A percentile compares a stretch with the other conserved stretches of the same genome.
These are phyloP conservation scores for Chionoecetes opilio DNA, from an alignment of 1,140 invertebrate genomes.

Conservation along the genomic window DNA sequence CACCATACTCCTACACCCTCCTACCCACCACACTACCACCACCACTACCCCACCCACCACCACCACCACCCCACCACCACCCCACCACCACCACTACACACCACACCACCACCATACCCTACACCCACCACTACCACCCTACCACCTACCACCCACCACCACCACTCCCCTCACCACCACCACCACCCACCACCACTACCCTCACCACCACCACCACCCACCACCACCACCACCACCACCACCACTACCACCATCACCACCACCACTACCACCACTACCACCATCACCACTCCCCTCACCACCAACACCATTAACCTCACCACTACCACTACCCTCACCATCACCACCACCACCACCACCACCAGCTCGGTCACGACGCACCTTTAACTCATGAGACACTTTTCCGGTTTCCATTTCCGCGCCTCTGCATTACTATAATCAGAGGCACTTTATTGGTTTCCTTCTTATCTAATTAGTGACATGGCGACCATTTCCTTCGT, in stretches of 20 bases:
- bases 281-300: background rate
- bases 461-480: constrained; percentile 4
- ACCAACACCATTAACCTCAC: background rate
- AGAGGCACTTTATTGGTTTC: background rate
- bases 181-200: too few relatives aligned
- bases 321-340: background rate
- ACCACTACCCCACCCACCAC: too few relatives aligned
- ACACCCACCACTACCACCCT: too few relatives aligned
- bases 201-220: too few relatives aligned
- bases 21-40: too few relatives aligned
- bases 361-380: background rate
- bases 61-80: too few relatives aligned
- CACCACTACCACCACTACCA: background rate
- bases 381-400: constrained; percentile 24
- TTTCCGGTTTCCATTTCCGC: background rate
- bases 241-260: background rate
- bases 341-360: background rate
- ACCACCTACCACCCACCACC: too few relatives aligned
- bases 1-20: too few relatives aligned
- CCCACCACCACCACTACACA: too few relatives aligned
- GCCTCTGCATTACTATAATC: constrained; percentile 2
- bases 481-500: background rate
- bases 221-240: too few relatives aligned
- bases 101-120: too few relatives aligned
- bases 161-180: too few relatives aligned